Percentiles rank a stretch among this genome's conserved stretches.
phyloP scores from a whole-genome alignment of 2,888 invertebrate genomes.

The Elaeidobius kamerunicus region DNA sequence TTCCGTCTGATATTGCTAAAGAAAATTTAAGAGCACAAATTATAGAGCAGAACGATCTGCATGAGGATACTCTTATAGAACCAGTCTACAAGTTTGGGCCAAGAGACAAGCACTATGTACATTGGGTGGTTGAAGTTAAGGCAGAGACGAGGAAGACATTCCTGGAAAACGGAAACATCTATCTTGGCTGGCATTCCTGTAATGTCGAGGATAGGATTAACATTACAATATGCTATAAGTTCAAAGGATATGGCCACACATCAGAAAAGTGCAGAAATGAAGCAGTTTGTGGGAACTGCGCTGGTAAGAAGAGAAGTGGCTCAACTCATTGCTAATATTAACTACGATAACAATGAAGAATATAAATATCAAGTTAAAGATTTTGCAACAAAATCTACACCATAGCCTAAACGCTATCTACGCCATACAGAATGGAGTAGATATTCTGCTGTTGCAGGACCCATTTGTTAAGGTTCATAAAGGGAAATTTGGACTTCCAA shows the following conservation, averaged over 20 bases:
- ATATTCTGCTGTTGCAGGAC: too few species aligned
- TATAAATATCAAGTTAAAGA: too few species aligned
- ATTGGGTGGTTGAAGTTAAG: conserved; percentile 11
- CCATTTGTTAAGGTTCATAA: too few species aligned
- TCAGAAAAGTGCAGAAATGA: neutral
- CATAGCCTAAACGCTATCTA: too few species aligned
- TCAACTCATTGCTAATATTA: too few species aligned
- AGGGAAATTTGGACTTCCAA: too few species aligned
- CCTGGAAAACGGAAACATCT: neutral
- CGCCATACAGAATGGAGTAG: too few species aligned
- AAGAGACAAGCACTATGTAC: conserved; percentile 11
- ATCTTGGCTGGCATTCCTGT: conserved; percentile 12
- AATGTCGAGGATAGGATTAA: conserved; percentile 9
- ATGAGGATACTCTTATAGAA: neutral
- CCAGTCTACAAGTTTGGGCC: conserved; percentile 12
- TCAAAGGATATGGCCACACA: conserved; percentile 10
- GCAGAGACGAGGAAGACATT: neutral
- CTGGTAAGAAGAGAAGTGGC: too few species aligned
- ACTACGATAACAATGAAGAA: too few species aligned
- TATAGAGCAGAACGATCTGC: neutral
- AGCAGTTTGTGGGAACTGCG: conserved; percentile 1
- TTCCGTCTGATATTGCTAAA: neutral
- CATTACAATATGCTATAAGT: neutral
- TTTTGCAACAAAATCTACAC: too few species aligned
- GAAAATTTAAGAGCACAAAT: neutral